These are phyloP conservation scores for Diaprepes abbreviatus DNA, from an alignment of 2,888 invertebrate genomes.

Conservation along the genomic window DNA sequence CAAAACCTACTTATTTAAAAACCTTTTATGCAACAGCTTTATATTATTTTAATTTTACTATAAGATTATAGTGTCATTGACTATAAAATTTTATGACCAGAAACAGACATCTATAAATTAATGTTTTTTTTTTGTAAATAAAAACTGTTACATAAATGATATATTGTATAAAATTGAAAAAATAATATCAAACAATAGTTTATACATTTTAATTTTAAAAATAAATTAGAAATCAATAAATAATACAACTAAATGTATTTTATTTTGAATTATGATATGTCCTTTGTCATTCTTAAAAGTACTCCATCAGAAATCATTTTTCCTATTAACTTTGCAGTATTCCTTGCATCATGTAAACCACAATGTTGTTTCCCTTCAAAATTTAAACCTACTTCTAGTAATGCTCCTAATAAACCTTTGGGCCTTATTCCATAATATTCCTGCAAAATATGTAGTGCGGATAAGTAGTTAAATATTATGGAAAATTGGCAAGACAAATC, in stretches of 20 bases:
- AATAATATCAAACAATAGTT: neutral
- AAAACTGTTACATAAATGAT: too few species aligned
- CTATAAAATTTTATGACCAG: too few species aligned
- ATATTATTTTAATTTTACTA: too few species aligned
- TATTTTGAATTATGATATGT: neutral
- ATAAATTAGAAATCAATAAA: neutral
- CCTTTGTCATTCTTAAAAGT: slow-evolving; percentile 66
- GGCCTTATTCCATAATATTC: slow-evolving; percentile 72
- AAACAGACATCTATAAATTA: neutral
- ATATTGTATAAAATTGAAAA: neutral
- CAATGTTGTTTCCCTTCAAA: slow-evolving; percentile 75
- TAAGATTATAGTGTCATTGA: too few species aligned
- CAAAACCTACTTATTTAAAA: neutral
- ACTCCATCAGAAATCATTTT: slow-evolving; percentile 74
- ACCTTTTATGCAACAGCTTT: neutral
- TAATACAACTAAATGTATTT: neutral
- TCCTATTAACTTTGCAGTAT: slow-evolving; percentile 72
- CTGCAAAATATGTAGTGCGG: too few species aligned
- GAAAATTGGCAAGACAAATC: too few species aligned
- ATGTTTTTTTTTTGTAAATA: too few species aligned
- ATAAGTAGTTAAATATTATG: too few species aligned
- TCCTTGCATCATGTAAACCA: slow-evolving; percentile 74
- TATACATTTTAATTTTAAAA: slow-evolving; percentile 14
- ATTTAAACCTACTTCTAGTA: slow-evolving; percentile 71
- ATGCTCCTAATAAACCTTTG: slow-evolving; percentile 70